A percentile compares a stretch with the other conserved stretches of the same genome.
phyloP scores from a whole-genome alignment of 2,888 invertebrate species.

The Deilephila porcellus region DNA sequence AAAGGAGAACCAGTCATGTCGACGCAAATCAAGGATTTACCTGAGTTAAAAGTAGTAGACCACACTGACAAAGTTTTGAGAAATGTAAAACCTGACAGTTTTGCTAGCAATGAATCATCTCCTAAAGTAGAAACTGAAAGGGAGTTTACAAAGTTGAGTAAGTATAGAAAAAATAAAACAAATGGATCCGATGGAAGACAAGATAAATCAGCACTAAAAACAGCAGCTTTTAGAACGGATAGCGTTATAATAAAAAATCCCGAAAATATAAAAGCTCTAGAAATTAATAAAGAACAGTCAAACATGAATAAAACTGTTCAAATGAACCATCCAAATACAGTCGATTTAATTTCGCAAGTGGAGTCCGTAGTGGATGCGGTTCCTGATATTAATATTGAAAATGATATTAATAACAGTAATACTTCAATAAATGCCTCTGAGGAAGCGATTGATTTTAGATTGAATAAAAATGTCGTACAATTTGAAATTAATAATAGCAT shows the following conservation, averaged over 20 bases:
- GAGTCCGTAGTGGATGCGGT: constrained; percentile 27
- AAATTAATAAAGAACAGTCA: constrained; percentile 32
- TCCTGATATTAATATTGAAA: constrained; percentile 30
- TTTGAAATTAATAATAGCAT: not conserved
- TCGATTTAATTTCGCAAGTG: constrained; percentile 57
- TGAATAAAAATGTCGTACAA: constrained; percentile 47
- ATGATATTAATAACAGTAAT: constrained; percentile 34
- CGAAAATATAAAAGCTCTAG: constrained; percentile 62
- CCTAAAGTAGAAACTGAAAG: constrained; percentile 54
- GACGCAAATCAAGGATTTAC: constrained; percentile 51
- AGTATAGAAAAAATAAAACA: constrained; percentile 69
- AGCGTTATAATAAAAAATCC: constrained; percentile 82
- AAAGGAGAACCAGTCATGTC: constrained; percentile 59
- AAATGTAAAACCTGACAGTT: constrained; percentile 35
- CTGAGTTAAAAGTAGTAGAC: constrained; percentile 50
- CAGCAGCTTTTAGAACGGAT: constrained; percentile 60
- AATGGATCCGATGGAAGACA: constrained; percentile 45
- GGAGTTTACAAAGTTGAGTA: constrained; percentile 70
- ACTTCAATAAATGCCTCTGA: constrained; percentile 38
- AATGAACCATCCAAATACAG: constrained; percentile 47
- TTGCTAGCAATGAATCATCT: constrained; percentile 41
- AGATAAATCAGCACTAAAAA: constrained; percentile 44
- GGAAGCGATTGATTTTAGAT: constrained; percentile 69
- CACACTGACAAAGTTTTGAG: constrained; percentile 40
- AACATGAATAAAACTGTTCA: constrained; percentile 31